A percentile compares a stretch with the other conserved stretches of the same genome.
phyloP scores from a whole-genome alignment of 1,140 invertebrate genomes.

The Cotesia typhae region DNA sequence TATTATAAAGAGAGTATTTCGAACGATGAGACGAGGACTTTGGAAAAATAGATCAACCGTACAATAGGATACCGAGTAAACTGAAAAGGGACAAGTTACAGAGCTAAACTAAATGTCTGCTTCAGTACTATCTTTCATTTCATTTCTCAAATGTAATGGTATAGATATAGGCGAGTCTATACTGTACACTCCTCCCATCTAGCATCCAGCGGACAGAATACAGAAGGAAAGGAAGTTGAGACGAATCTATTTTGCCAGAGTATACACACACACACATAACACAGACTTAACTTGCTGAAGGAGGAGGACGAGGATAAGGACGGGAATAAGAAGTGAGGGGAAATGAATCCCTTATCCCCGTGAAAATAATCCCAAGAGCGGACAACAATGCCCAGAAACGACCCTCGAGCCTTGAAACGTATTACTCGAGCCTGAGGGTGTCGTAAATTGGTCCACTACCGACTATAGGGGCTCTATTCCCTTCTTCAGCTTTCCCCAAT shows the following conservation, averaged over 20 bases:
- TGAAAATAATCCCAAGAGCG: conserved; percentile 56
- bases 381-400: conserved; percentile 58
- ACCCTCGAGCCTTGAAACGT: conserved; percentile 53
- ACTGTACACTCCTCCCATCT: no score
- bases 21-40: neutral
- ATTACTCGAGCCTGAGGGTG: conserved; percentile 51
- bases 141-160: neutral
- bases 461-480: conserved; percentile 37
- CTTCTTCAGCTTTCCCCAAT: conserved; percentile 30
- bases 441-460: conserved; percentile 61
- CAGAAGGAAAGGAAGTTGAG: neutral
- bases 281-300: no score
- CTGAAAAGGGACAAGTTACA: neutral
- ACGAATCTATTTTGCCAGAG: neutral
- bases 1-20: no score
- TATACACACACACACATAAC: no score
- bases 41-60: neutral
- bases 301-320: conserved; percentile 29
- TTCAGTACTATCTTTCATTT: neutral
- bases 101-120: conserved; percentile 27
- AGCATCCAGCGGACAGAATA: no score
- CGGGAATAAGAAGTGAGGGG: conserved; percentile 19
- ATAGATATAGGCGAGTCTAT: neutral
- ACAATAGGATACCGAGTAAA: neutral
- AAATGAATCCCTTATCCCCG: conserved; percentile 50